Base-by-base conservation (phyloP, 2,888 invertebrate species). In the Ornithoptera priamus region DNA sequence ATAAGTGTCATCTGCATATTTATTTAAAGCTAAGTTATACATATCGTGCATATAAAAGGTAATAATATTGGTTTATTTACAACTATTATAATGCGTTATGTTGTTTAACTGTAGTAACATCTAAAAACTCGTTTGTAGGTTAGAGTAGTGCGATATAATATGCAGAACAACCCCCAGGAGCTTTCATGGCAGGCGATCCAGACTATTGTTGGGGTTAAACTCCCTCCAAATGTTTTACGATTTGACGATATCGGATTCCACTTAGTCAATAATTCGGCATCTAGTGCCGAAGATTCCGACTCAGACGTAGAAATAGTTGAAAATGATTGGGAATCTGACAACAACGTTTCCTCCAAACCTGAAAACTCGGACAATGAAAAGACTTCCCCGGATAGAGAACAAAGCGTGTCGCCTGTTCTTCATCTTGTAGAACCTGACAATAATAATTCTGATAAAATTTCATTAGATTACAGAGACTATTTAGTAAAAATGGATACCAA, bases 131-230 rank as follows among this genome's bases (percentile, higher is more conserved):
- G 84, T 93, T 93, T 93, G 85, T 93, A 93, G 93, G 93, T 93
- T 93, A 93, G 85, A 91, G 84, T 93, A 91, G 92, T 90, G 85
- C 92, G 88, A 90, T 89, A 86, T 91, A 92, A 90, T 91, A 93
- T 93, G 93, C 93, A 93, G 92, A 92, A 90, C 91, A 92, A 93
- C 92, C 93, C 93, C 90, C 93, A 93, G 88, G 91, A 93, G 91
- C 93, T 93, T 89, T 93, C 93, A 90, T 93, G 93, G 93, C 92
- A 93, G 87, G 93, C 93, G 85, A 93, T 93, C 84, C 92, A 93
- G 85, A 87, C 91, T 88, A 93, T 93, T 77, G 92, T 93, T 80
- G 93, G 93, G 87, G 93, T 93, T 85, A 93, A 93, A 86, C 90
- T 93, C 79, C 93, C 93, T 78, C 81, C 92, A 72, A 93, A 92